Evolutionary conservation across 1,140 invertebrate species (phyloP).

Genomic region (Euglossa dilemma): DNA sequence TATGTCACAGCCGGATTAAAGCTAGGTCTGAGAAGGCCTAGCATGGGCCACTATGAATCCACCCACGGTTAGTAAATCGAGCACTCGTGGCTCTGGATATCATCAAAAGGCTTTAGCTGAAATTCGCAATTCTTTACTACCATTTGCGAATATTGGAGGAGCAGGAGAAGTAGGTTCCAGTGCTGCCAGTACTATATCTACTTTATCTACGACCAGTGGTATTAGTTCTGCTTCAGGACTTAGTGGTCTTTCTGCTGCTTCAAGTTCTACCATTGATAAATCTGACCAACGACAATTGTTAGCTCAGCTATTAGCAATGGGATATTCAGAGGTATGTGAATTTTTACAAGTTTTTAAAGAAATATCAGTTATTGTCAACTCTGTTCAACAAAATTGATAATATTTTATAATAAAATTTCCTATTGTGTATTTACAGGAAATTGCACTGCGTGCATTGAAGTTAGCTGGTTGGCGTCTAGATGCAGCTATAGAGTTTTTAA

Average conservation of each 20-base stretch:
- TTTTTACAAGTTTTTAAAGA: neutral
- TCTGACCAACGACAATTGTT: conserved; percentile 83
- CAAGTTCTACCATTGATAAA: conserved; percentile 79
- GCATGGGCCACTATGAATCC: conserved; percentile 90
- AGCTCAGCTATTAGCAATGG: conserved; percentile 85
- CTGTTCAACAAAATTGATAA: neutral
- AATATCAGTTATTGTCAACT: neutral
- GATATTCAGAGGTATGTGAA: conserved; percentile 85
- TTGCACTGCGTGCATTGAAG: conserved; percentile 86
- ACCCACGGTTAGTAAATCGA: conserved; percentile 85
- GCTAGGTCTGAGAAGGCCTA: conserved; percentile 83
- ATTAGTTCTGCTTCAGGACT: conserved; percentile 86
- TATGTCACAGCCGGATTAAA: conserved; percentile 83
- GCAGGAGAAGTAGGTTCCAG: conserved; percentile 86
- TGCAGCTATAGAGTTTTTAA: conserved; percentile 87
- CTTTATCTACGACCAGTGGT: conserved; percentile 86
- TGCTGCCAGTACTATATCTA: conserved; percentile 89
- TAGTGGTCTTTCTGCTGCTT: conserved; percentile 84
- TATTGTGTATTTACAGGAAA: conserved; percentile 82
- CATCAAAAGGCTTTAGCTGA: conserved; percentile 93
- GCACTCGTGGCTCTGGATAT: conserved; percentile 91
- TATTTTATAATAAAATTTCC: neutral
- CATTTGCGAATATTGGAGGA: conserved; percentile 90
- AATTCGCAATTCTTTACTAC: conserved; percentile 92
- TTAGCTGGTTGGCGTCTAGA: conserved; percentile 87